These are phyloP conservation scores for Hemistola chrysoprasaria DNA, from an alignment of 2,888 invertebrate genomes.

Conservation along the genomic window DNA sequence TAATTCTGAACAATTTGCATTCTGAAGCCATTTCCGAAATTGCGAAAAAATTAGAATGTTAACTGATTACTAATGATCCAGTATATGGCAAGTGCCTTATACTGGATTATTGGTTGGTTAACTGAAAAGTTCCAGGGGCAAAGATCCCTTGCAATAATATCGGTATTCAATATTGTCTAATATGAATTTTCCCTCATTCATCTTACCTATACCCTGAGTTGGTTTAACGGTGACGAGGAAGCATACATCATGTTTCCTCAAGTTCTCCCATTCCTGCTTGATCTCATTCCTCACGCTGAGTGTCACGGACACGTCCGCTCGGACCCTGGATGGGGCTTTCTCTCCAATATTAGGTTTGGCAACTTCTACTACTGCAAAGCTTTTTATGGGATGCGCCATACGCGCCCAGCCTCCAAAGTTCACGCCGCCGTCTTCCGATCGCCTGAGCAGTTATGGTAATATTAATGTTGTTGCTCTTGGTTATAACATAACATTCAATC, in stretches of 20 bases:
- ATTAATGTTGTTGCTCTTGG: neutral
- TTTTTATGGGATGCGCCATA: slow-evolving; percentile 97
- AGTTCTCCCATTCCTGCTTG: slow-evolving; percentile 97
- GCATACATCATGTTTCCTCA: slow-evolving; percentile 98
- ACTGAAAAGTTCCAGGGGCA: too few species aligned
- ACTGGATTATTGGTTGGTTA: too few species aligned
- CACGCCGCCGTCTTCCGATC: slow-evolving; percentile 91
- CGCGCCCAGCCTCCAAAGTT: slow-evolving; percentile 99
- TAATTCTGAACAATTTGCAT: too few species aligned
- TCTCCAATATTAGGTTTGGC: slow-evolving; percentile 96
- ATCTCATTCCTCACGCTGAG: slow-evolving; percentile 95
- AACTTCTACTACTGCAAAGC: slow-evolving; percentile 97
- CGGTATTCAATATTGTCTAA: too few species aligned
- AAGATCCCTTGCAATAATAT: too few species aligned
- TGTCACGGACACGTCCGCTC: slow-evolving; percentile 97
- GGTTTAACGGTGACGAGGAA: slow-evolving; percentile 97
- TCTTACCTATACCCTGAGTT: slow-evolving; percentile 88
- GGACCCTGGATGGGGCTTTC: slow-evolving; percentile 96
- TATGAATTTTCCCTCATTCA: too few species aligned
- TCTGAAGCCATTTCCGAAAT: too few species aligned
- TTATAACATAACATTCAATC: too few species aligned
- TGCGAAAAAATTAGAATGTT: too few species aligned
- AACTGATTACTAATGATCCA: too few species aligned
- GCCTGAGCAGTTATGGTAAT: slow-evolving; percentile 71
- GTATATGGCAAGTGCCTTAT: too few species aligned